phyloP scores from a whole-genome alignment of 2,888 invertebrate genomes.

The Habroteleia sp. region DNA sequence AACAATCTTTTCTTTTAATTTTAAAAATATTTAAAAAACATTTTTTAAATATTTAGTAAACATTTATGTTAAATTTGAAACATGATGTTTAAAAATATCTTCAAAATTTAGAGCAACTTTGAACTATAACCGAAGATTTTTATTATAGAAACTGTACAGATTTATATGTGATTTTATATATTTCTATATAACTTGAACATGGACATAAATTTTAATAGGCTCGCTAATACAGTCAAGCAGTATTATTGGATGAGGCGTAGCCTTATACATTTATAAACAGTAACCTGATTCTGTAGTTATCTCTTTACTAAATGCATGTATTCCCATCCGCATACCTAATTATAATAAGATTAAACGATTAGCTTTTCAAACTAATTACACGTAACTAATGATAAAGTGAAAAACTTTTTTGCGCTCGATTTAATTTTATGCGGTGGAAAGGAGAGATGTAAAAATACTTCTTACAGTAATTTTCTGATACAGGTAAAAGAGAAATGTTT shows the following conservation, averaged over 20 bases:
- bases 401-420: slow-evolving; percentile 34
- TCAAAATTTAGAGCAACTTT: too few species aligned
- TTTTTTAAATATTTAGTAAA: too few species aligned
- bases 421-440: slow-evolving; percentile 8
- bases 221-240: slow-evolving; percentile 42
- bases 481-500: too few species aligned
- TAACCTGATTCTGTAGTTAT: slow-evolving; percentile 59
- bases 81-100: too few species aligned
- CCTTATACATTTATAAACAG: slow-evolving; percentile 56
- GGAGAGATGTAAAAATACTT: too few species aligned
- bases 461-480: too few species aligned
- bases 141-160: slow-evolving; percentile 17
- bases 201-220: slow-evolving; percentile 47
- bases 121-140: too few species aligned
- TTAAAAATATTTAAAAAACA: too few species aligned
- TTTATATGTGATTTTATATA: slow-evolving; percentile 34
- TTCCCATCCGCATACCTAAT: slow-evolving; percentile 50
- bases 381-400: slow-evolving; percentile 47
- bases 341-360: slow-evolving; percentile 57
- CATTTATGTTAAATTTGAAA: too few species aligned
- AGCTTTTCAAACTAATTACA: slow-evolving; percentile 50
- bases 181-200: slow-evolving; percentile 32
- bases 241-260: slow-evolving; percentile 51
- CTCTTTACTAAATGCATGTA: slow-evolving; percentile 44
- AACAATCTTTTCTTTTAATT: too few species aligned